Percentiles rank a stretch among this genome's conserved stretches.
phyloP scores from a whole-genome alignment of 2,888 invertebrate genomes.

The Dryococelus australis region DNA sequence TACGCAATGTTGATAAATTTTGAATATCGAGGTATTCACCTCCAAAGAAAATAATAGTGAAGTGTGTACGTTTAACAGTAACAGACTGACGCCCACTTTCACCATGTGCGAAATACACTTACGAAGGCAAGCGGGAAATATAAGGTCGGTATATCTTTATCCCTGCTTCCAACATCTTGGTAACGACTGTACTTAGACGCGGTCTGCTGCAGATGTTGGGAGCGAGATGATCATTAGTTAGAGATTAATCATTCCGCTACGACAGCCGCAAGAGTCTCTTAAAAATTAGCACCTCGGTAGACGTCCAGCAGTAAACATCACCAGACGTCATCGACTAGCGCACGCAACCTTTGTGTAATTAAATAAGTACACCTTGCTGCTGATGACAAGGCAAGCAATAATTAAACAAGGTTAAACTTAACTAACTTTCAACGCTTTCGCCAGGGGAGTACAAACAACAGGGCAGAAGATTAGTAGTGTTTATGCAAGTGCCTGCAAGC shows the following conservation, averaged over 20 bases:
- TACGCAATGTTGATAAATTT: too few species aligned
- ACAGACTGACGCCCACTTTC: too few species aligned
- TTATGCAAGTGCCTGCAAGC: too few species aligned
- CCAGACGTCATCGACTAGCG: not conserved
- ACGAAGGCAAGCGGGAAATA: too few species aligned
- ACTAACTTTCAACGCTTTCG: too few species aligned
- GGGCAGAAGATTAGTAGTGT: too few species aligned
- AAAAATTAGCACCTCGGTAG: not conserved
- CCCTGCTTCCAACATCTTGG: not conserved
- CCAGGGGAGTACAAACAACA: too few species aligned
- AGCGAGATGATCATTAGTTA: not conserved
- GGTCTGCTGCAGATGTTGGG: not conserved
- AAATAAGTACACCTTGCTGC: not conserved
- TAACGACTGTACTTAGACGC: not conserved
- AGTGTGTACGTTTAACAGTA: too few species aligned
- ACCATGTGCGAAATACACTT: too few species aligned
- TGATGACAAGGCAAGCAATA: slow-evolving; percentile 1
- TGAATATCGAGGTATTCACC: too few species aligned
- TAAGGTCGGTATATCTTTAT: not conserved
- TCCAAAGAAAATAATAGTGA: too few species aligned
- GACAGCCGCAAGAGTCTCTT: not conserved
- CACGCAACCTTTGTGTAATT: not conserved
- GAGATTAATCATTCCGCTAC: not conserved
- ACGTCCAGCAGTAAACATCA: not conserved
- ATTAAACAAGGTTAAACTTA: not conserved